A percentile compares a stretch with the other conserved stretches of the same genome.
Conservation (phyloP, 2,797 vertebrate genomes). For the Monodelphis domestica region DNA sequence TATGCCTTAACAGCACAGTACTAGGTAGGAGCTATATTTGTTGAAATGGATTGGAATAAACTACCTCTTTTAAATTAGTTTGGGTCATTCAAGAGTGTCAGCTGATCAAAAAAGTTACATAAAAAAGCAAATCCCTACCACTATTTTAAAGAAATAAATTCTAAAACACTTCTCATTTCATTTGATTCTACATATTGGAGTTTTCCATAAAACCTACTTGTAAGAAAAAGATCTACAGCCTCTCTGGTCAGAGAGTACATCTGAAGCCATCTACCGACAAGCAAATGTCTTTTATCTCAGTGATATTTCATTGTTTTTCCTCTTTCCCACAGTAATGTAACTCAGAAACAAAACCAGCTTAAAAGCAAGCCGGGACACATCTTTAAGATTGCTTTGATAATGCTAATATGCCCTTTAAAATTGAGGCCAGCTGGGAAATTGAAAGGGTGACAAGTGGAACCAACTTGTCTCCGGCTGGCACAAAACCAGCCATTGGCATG, state of each 20-base stretch:
- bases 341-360: slow-evolving; percentile 78
- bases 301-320: slow-evolving; percentile 77
- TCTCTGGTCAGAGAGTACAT: slow-evolving; percentile 68
- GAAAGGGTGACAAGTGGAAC: slow-evolving; percentile 87
- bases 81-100: neutral
- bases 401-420: slow-evolving; percentile 87
- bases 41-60: neutral
- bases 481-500: slow-evolving; percentile 81
- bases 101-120: neutral
- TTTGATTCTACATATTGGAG: slow-evolving; percentile 26
- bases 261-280: slow-evolving; percentile 66
- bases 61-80: neutral
- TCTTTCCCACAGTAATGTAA: slow-evolving; percentile 45
- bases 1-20: neutral
- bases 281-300: slow-evolving; percentile 76
- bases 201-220: slow-evolving; percentile 47
- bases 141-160: slow-evolving; percentile 46
- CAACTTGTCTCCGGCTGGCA: slow-evolving; percentile 85
- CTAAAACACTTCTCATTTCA: neutral
- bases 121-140: slow-evolving; percentile 14
- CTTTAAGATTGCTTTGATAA: slow-evolving; percentile 86
- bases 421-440: slow-evolving; percentile 84
- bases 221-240: slow-evolving; percentile 31
- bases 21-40: neutral
- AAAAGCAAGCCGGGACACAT: slow-evolving; percentile 76